Conservation (phyloP, 2,888 invertebrate genomes). For the Vesta saturnalis region DNA sequence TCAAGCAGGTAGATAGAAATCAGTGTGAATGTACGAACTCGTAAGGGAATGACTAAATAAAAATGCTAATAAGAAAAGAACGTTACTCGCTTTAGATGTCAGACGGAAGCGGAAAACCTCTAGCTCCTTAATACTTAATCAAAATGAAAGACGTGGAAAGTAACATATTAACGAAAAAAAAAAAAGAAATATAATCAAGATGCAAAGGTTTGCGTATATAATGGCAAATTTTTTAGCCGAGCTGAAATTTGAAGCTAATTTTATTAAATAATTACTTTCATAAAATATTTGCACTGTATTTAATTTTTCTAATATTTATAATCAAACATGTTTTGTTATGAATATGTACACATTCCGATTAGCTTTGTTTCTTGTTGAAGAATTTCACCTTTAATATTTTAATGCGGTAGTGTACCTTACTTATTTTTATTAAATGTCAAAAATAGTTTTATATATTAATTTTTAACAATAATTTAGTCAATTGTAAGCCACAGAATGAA, state of each 20-base stretch:
- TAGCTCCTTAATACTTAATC: constrained; percentile 1
- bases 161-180: neutral
- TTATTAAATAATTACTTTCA: neutral
- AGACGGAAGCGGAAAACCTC: neutral
- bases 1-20: neutral
- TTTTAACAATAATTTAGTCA: too few species aligned
- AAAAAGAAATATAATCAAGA: constrained; percentile 1
- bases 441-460: too few species aligned
- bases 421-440: too few species aligned
- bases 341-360: too few species aligned
- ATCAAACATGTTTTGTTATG: too few species aligned
- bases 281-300: too few species aligned
- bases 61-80: constrained; percentile 1
- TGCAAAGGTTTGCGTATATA: neutral
- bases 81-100: constrained; percentile 1
- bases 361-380: too few species aligned
- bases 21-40: neutral
- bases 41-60: neutral
- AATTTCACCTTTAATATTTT: too few species aligned
- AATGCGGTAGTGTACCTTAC: too few species aligned
- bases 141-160: constrained; percentile 1
- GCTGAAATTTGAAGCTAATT: too few species aligned
- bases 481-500: too few species aligned
- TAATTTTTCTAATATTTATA: too few species aligned
- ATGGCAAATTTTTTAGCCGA: neutral